Evolutionary conservation across 2,113 vertebrate genomes (phyloP).

Genomic region (Corvus moneduloides): DNA sequence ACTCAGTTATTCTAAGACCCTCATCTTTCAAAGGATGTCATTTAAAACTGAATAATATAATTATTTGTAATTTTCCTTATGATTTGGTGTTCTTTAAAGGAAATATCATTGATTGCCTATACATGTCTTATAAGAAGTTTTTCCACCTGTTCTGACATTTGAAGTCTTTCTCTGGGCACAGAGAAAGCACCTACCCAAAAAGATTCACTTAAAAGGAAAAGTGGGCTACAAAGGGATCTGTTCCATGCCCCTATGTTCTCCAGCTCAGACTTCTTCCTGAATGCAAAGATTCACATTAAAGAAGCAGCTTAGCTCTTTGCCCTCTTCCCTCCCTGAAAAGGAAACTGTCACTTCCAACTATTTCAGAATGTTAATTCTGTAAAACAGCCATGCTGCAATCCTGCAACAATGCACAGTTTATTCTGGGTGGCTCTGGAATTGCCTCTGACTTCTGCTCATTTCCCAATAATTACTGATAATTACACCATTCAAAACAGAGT

Average conservation of each 20-base stretch:
- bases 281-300: slow-evolving; percentile 20
- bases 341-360: slow-evolving; percentile 71
- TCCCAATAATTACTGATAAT: slow-evolving; percentile 79
- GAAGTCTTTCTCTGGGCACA: background rate
- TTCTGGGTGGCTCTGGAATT: slow-evolving; percentile 74
- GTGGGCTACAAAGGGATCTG: background rate
- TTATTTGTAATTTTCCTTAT: background rate
- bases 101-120: background rate
- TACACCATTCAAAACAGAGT: slow-evolving; percentile 71
- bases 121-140: background rate
- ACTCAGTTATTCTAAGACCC: slow-evolving; percentile 1
- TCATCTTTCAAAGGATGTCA: background rate
- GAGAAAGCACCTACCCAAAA: background rate
- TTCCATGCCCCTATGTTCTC: background rate
- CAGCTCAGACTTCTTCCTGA: background rate
- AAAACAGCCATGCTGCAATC: slow-evolving; percentile 28
- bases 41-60: background rate
- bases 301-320: background rate
- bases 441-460: slow-evolving; percentile 73
- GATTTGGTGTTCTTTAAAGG: background rate
- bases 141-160: background rate
- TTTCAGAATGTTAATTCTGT: slow-evolving; percentile 65
- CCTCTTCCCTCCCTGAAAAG: slow-evolving; percentile 30
- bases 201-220: background rate
- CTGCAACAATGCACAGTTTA: slow-evolving; percentile 70